These are phyloP conservation scores for Ptilonorhynchus violaceus DNA, from an alignment of 2,113 vertebrate species.

Conservation along the genomic window DNA sequence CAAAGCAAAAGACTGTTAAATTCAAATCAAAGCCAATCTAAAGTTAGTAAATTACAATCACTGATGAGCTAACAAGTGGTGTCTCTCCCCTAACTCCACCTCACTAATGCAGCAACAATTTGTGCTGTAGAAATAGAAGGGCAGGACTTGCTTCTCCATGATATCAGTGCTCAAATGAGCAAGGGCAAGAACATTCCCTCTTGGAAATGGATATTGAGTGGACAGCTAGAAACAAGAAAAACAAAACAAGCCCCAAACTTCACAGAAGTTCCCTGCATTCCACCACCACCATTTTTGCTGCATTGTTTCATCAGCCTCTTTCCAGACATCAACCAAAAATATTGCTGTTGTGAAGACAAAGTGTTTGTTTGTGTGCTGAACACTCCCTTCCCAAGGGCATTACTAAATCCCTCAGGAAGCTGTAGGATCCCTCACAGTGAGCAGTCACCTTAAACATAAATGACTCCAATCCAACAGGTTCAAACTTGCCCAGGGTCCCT, in stretches of 20 bases:
- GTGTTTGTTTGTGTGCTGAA: background rate
- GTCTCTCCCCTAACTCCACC: background rate
- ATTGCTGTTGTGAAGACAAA: background rate
- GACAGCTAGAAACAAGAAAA: background rate
- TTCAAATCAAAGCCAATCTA: background rate
- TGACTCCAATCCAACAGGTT: background rate
- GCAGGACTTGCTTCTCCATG: background rate
- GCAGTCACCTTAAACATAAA: background rate
- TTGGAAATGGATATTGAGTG: background rate
- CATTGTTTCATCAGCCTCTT: background rate
- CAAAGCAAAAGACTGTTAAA: background rate
- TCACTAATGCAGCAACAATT: background rate
- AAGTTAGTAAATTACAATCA: background rate
- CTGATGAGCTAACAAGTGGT: background rate
- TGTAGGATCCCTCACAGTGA: background rate
- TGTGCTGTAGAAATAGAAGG: background rate
- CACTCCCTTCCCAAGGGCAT: background rate
- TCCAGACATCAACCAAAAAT: background rate
- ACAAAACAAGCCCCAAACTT: rapidly evolving
- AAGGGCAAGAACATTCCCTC: background rate
- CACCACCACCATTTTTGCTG: background rate
- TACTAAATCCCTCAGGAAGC: background rate
- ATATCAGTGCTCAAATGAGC: background rate
- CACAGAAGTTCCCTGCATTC: background rate
- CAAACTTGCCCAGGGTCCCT: background rate